Evolutionary conservation across 2,888 invertebrate genomes (phyloP), one percentile per base, ranked within the genome.

Genomic region (Sinelater perroti): DNA sequence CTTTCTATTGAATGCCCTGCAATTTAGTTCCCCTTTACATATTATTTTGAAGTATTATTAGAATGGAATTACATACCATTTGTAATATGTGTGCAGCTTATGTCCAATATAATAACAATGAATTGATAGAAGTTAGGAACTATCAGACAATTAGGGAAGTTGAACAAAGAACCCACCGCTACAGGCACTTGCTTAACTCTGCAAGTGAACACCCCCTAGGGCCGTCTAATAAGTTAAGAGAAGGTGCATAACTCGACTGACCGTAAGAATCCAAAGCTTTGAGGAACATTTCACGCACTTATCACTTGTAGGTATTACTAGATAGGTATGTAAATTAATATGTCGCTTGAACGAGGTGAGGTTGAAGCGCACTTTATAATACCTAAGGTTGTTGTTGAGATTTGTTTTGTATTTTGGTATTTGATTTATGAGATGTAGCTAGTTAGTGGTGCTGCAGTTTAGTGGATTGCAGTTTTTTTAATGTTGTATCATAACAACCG

Each of bases 401-500:
- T 38, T 38, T 38, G 6, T 20, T 38, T 38, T 10, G 10, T 38
- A 38, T 38, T 38, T 38, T 20, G 20, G 38, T 38, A 38, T 38
- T 38, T 38, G 8, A 10, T 38, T 38, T 38, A 38, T 20, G 20
- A 38, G 11, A n/a, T n/a, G n/a, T n/a, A n/a, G n/a, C n/a, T 38
- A 38, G 20, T 11, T 38, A 38, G 38, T 38, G 38, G 38, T 38
- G 18, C 38, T 40, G 38, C 30, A 51, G 42, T 42, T 31, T 11
- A 38, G 5, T 13, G 10, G 16, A 42, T 33, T 45, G 38, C 44
- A 51, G 35, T 56, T 45, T 50, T 40, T 49, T 59, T 36, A 44
- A 42, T 45, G 21, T 45, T 35, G 24, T 45, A 40, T 44, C 14
- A 46, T 62, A 62, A 65, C 57, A 68, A 70, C 66, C 63, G 67